Base-by-base conservation (phyloP, 2,888 invertebrate genomes). In the Bembecia ichneumoniformis region DNA sequence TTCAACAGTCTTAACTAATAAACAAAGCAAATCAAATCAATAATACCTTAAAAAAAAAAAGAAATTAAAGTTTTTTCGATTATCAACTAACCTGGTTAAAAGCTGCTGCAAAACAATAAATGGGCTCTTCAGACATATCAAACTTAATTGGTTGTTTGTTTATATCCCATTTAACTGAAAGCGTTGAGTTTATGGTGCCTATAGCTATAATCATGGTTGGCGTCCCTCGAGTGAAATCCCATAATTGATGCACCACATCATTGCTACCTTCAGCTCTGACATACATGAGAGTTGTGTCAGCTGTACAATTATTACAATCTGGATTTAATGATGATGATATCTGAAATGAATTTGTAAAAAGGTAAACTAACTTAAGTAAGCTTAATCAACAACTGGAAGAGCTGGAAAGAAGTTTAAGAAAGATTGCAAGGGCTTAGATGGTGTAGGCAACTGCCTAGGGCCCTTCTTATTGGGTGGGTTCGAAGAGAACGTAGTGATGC, bases 241-340 rank as follows among this genome's bases (percentile, higher is more conserved):
- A 91, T 46, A 93, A 57, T 64, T 92, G 91, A 64, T 93, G 92
- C 1, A 92, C 67, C 0, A 88, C 87, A 67, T 93, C 91, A 46
- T 84, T 71, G 1, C 70, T 52, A 0, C 91, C 90, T 16, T 81
- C 84, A 0, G 91, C 91, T 62, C 77, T 74, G 7, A 90, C 73
- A 60, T 92, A 88, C 3, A 90, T 59, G 0, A 90, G 66, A 1
- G 84, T 86, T 1, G 71, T 59, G 47, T 76, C 68, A 44, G 67
- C 66, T 1, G 60, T 54, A 53, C 86, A 86, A 16, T 52, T 51
- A 0, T 55, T 20, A 51, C 83, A 84, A 40, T 75, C 77, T 1
- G 84, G 87, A 52, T 88, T 86, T 2, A 83, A 48, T 49, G 53
- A 49, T 35, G 81, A 61, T 13, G 56, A 64, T 54, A 88, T 74